Evolutionary conservation across 2,888 invertebrate genomes (phyloP).

Genomic region (Dascillus cervinus): DNA sequence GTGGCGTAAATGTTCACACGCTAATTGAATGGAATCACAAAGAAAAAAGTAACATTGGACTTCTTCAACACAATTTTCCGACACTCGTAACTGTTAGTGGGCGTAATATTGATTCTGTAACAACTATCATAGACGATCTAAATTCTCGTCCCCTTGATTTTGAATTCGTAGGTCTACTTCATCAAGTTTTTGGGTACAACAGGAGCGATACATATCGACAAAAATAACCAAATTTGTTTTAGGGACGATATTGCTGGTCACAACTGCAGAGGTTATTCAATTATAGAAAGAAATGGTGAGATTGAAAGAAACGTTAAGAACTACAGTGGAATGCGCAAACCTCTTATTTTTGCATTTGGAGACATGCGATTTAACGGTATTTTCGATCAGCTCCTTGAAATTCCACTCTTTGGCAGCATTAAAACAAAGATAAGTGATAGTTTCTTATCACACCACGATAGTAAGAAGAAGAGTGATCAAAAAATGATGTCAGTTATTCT

Average conservation of each 20-base stretch:
- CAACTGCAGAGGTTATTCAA: conserved; percentile 1
- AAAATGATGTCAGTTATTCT: too few species aligned
- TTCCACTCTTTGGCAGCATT: not conserved
- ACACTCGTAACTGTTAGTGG: conserved; percentile 69
- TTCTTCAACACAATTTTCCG: conserved; percentile 57
- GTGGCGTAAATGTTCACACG: conserved; percentile 75
- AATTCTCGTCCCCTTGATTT: conserved; percentile 53
- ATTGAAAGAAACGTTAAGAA: not conserved
- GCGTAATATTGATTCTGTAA: conserved; percentile 67
- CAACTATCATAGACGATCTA: conserved; percentile 53
- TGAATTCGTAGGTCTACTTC: conserved; percentile 49
- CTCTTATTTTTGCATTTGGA: conserved; percentile 1
- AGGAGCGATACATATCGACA: conserved; percentile 1
- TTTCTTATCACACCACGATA: too few species aligned
- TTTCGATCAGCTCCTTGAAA: conserved; percentile 1
- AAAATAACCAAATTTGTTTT: not conserved
- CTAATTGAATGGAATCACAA: conserved; percentile 53
- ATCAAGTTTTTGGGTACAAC: conserved; percentile 45
- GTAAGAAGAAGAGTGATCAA: too few species aligned
- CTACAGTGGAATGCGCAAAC: not conserved
- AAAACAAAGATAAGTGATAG: too few species aligned
- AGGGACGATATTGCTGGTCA: conserved; percentile 8
- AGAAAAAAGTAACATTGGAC: conserved; percentile 53
- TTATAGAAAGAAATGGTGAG: not conserved
- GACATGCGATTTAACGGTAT: not conserved